These are phyloP conservation scores for Prorops nasuta DNA, from an alignment of 1,140 invertebrate species.

Conservation along the genomic window DNA sequence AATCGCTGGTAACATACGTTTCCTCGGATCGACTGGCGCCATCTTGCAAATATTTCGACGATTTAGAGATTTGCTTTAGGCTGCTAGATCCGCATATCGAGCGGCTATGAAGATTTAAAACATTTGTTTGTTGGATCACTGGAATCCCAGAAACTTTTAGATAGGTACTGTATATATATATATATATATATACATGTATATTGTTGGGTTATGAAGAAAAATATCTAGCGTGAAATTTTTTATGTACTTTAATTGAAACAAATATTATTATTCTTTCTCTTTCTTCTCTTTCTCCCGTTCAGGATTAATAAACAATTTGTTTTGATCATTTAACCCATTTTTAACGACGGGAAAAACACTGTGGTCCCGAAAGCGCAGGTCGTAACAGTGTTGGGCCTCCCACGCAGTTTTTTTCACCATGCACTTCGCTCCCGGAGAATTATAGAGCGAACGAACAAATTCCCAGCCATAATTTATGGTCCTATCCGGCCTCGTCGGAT, in stretches of 20 bases:
- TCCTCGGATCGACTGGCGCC: not conserved
- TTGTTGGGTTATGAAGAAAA: too few relatives aligned
- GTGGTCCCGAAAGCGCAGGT: not conserved
- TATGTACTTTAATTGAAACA: not conserved
- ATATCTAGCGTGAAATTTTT: too few relatives aligned
- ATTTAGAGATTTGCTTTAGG: too few relatives aligned
- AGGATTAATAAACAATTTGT: too few relatives aligned
- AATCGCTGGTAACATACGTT: not conserved
- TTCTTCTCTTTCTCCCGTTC: not conserved
- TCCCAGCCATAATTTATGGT: slow-evolving; percentile 30
- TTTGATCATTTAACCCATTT: not conserved
- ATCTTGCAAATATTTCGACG: not conserved
- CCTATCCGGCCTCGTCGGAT: slow-evolving; percentile 28
- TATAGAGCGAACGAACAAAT: slow-evolving; percentile 31
- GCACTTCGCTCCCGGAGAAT: slow-evolving; percentile 18
- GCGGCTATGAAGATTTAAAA: too few relatives aligned
- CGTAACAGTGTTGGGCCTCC: not conserved
- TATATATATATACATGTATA: too few relatives aligned
- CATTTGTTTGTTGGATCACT: too few relatives aligned
- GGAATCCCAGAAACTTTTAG: too few relatives aligned
- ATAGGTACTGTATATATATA: too few relatives aligned
- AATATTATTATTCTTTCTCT: not conserved
- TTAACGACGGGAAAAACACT: not conserved
- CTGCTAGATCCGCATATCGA: too few relatives aligned
- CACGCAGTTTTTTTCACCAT: not conserved